Evolutionary conservation across 2,113 vertebrate genomes (phyloP).

Genomic region (Crypturellus undulatus): DNA sequence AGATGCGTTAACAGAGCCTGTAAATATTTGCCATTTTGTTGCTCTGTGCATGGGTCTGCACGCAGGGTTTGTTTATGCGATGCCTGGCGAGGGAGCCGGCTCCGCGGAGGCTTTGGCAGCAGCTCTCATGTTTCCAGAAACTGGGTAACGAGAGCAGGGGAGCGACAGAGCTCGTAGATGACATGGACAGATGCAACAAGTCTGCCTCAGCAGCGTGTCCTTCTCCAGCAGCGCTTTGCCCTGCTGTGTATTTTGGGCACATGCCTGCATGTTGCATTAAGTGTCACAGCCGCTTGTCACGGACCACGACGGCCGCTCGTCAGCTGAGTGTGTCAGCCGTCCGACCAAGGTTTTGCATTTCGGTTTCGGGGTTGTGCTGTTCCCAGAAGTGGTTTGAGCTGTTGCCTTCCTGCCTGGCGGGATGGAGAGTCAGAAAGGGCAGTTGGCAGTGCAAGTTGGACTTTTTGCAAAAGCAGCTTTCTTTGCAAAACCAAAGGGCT

Average conservation of each 20-base stretch:
- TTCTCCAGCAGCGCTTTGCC: not conserved
- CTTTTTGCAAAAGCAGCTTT: not conserved
- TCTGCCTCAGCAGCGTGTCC: not conserved
- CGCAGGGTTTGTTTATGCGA: not conserved
- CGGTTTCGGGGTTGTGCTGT: not conserved
- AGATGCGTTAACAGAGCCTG: not conserved
- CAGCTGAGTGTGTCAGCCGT: not conserved
- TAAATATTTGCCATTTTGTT: not conserved
- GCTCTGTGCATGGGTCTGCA: not conserved
- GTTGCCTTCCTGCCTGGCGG: not conserved
- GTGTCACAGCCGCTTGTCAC: not conserved
- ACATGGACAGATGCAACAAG: not conserved
- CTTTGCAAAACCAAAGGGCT: not conserved
- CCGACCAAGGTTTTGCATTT: not conserved
- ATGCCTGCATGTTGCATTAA: not conserved
- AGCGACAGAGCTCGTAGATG: not conserved
- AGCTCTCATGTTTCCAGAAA: slow-evolving; percentile 49
- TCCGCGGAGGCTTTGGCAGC: not conserved
- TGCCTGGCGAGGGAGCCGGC: not conserved
- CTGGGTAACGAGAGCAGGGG: not conserved
- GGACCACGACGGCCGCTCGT: not conserved
- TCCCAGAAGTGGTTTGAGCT: rapidly evolving
- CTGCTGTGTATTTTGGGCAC: not conserved
- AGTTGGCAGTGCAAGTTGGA: not conserved
- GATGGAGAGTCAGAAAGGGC: not conserved